These are phyloP conservation scores for Amblyopsis rosae DNA, from an alignment of 2,113 vertebrate species.

Conservation along the genomic window DNA sequence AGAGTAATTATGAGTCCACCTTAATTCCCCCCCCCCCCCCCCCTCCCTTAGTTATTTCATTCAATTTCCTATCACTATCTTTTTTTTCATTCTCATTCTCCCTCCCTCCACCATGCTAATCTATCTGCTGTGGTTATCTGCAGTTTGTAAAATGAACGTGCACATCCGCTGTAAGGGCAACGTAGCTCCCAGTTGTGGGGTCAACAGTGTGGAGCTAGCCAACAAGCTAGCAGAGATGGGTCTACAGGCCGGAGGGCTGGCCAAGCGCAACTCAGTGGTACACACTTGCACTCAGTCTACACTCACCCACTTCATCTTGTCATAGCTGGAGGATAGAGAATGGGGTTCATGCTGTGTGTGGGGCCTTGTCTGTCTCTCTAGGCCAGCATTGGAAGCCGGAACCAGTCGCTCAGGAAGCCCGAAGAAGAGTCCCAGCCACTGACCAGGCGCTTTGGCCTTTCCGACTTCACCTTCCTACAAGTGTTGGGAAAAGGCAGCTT, in stretches of 20 bases:
- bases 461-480: constrained; percentile 90
- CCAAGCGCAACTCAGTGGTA: constrained; percentile 75
- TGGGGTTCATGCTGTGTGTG: background rate
- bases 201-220: constrained; percentile 91
- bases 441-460: constrained; percentile 75
- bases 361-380: constrained; percentile 8
- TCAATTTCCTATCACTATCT: background rate
- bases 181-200: constrained; percentile 92
- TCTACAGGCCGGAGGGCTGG: constrained; percentile 86
- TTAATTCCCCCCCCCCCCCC: too few relatives aligned
- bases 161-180: constrained; percentile 94
- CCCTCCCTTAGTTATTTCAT: background rate
- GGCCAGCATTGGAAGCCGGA: constrained; percentile 50
- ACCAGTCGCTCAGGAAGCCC: constrained; percentile 61
- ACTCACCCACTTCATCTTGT: background rate
- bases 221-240: constrained; percentile 94
- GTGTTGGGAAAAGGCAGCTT: constrained; percentile 97
- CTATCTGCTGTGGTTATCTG: background rate
- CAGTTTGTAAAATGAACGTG: constrained; percentile 98
- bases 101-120: background rate
- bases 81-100: background rate
- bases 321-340: too few relatives aligned
- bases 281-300: background rate
- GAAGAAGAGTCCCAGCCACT: constrained; percentile 27
- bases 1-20: too few relatives aligned